A percentile compares a stretch with the other conserved stretches of the same genome.
Conservation (phyloP, 2,113 vertebrate species). For the Paralichthys olivaceus region DNA sequence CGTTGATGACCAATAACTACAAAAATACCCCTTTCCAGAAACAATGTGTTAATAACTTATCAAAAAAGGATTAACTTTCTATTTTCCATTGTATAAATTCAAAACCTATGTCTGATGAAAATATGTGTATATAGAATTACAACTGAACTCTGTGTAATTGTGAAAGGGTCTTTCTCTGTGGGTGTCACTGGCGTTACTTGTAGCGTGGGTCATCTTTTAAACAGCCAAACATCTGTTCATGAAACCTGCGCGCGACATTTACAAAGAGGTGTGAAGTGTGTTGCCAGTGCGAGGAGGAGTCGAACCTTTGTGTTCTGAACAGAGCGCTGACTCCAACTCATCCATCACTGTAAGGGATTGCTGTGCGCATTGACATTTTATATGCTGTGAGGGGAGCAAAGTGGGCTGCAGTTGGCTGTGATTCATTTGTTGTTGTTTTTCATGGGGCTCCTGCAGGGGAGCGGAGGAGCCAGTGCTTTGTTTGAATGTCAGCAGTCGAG, state of each 20-base stretch:
- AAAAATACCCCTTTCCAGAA: background rate
- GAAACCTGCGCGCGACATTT: slow-evolving; percentile 55
- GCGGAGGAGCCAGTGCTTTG: slow-evolving; percentile 67
- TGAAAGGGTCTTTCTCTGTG: background rate
- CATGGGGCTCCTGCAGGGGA: slow-evolving; percentile 64
- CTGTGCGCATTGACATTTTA: slow-evolving; percentile 75
- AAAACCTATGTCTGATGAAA: background rate
- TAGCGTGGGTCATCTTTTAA: slow-evolving; percentile 23
- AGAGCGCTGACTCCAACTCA: slow-evolving; percentile 50
- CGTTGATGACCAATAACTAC: background rate
- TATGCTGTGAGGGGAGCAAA: slow-evolving; percentile 71
- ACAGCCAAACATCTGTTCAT: slow-evolving; percentile 49
- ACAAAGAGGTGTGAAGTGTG: slow-evolving; percentile 48
- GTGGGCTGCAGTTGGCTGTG: slow-evolving; percentile 64
- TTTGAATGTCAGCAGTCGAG: slow-evolving; percentile 73
- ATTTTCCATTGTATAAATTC: background rate
- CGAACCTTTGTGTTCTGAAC: slow-evolving; percentile 53
- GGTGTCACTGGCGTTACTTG: slow-evolving; percentile 5
- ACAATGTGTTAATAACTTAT: too few relatives aligned
- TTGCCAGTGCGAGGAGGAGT: slow-evolving; percentile 46
- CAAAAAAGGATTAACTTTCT: too few relatives aligned
- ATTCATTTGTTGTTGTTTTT: slow-evolving; percentile 78
- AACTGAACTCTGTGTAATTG: background rate
- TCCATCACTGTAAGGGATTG: slow-evolving; percentile 74
- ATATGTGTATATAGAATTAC: background rate